A percentile compares a stretch with the other conserved stretches of the same genome.
phyloP scores from a whole-genome alignment of 2,797 vertebrate species.

The Ispidina lecontei region DNA sequence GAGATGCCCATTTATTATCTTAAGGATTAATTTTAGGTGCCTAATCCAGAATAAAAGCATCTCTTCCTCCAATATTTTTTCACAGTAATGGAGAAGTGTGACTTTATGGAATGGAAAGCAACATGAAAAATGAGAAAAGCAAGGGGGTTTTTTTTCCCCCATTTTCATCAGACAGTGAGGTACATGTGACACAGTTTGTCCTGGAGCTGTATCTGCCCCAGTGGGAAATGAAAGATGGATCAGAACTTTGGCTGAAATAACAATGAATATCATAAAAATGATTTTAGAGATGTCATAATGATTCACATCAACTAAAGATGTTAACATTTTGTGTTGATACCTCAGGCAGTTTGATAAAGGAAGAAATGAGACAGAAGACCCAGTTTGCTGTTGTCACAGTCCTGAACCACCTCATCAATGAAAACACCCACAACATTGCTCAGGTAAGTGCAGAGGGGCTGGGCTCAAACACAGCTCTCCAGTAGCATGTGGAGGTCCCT shows the following conservation, averaged over 20 bases:
- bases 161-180: background rate
- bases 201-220: background rate
- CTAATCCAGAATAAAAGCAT: background rate
- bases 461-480: background rate
- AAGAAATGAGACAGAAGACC: background rate
- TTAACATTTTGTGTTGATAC: background rate
- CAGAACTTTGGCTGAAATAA: background rate
- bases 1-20: background rate
- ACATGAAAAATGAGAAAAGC: background rate
- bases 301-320: background rate
- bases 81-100: background rate
- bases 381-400: background rate
- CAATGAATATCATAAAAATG: background rate
- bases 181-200: background rate
- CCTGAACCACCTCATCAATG: background rate
- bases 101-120: background rate
- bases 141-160: rapidly evolving
- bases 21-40: background rate
- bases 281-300: background rate
- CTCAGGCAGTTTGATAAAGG: background rate
- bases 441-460: background rate
- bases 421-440: background rate
- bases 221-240: background rate
- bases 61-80: background rate
- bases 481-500: background rate